Conservation (phyloP, 2,888 invertebrate genomes). For the Thelaira solivaga region DNA sequence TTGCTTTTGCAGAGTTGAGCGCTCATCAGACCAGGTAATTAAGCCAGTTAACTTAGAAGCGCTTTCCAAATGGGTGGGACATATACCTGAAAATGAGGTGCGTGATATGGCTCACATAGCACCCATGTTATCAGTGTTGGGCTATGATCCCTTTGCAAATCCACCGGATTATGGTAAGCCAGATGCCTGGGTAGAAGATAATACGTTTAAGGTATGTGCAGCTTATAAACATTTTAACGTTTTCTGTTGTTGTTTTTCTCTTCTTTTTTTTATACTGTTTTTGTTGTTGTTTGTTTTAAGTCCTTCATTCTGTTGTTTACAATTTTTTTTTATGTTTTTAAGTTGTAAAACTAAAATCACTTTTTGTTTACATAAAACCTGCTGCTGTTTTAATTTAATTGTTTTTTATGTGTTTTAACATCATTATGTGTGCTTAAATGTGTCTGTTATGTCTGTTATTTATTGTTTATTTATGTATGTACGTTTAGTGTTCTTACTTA, state of each 20-base stretch:
- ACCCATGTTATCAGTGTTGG: slow-evolving; percentile 93
- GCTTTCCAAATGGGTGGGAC: slow-evolving; percentile 93
- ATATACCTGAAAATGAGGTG: slow-evolving; percentile 93
- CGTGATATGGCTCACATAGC: slow-evolving; percentile 94
- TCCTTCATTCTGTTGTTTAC: slow-evolving; percentile 62
- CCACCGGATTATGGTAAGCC: slow-evolving; percentile 96
- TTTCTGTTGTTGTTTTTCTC: slow-evolving; percentile 17
- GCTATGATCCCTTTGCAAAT: slow-evolving; percentile 97
- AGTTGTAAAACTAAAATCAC: neutral
- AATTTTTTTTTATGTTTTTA: neutral
- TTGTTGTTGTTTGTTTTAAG: slow-evolving; percentile 41
- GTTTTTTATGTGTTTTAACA: neutral
- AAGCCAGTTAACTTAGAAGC: slow-evolving; percentile 98
- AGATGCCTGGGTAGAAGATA: slow-evolving; percentile 85
- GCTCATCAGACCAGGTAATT: slow-evolving; percentile 98
- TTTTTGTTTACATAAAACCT: slow-evolving; percentile 22
- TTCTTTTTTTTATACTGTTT: neutral
- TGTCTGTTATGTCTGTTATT: neutral
- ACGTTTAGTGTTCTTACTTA: slow-evolving; percentile 12
- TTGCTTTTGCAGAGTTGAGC: slow-evolving; percentile 92
- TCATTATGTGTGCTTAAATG: neutral
- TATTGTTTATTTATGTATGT: no score
- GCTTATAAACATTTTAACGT: slow-evolving; percentile 57
- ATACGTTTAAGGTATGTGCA: slow-evolving; percentile 78
- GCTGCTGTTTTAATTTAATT: neutral